Evolutionary conservation across 2,888 invertebrate species (phyloP), one percentile per base, ranked within the genome.

Genomic region (Scaeva pyrastri): DNA sequence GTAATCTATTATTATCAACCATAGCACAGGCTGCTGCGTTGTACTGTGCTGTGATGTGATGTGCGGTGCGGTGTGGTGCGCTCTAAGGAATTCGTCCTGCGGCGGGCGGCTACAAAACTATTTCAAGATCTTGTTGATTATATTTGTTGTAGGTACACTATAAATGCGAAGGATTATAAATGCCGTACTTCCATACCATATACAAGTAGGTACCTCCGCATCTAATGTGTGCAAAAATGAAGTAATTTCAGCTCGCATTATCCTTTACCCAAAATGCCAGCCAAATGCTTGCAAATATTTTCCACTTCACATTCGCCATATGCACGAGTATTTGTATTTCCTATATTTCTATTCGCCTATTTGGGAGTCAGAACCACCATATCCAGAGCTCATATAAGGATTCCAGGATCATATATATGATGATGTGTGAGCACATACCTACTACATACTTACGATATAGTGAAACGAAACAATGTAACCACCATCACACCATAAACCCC

Each of bases 171-270:
- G 55, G 45, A 79, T 19, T 19, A 62, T 62, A 62, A 31, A 31
- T 19, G 56, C 56, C 21, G 5, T 5, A 39, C 62, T 43, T n/a
- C n/a, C n/a, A n/a, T n/a, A n/a, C n/a, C n/a, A n/a, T n/a, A 43
- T 12, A 48, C 45, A 36, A 2, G 10, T 48, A 19, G 19, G 2
- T 31, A 14, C 6, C 7, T 8, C 26, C 36, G 31, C 71, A 10
- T 64, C 21, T 50, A 26, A 36, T 52, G 45, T 73, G 41, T 85
- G 72, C 81, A 76, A 81, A 68, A 86, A 70, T 71, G 52, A 86
- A 77, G 86, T 86, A 82, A 86, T 86, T 86, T 82, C 86, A 64
- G 66, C 45, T 82, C 73, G 71, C 77, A 74, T 71, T 81, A 81
- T 81, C 81, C 76, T 72, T 73, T 77, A 66, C 48, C 74, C 58